phyloP scores from a whole-genome alignment of 2,888 invertebrate genomes.

The Luffia ferchaultella region DNA sequence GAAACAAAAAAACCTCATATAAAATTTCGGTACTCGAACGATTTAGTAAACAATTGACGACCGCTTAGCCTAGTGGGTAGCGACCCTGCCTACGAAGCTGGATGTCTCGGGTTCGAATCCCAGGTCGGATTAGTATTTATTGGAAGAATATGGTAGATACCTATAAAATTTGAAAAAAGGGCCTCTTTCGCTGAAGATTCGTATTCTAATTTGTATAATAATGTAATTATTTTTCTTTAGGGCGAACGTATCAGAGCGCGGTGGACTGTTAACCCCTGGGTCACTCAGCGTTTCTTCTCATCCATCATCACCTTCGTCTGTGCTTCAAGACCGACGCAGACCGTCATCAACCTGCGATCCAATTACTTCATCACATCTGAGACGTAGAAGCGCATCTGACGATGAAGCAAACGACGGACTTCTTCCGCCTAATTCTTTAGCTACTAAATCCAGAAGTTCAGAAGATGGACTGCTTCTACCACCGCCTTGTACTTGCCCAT shows the following conservation, averaged over 20 bases:
- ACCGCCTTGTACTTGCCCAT: conserved; percentile 83
- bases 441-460: conserved; percentile 50
- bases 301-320: conserved; percentile 57
- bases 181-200: too few species aligned
- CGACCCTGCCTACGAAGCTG: too few species aligned
- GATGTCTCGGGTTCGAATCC: too few species aligned
- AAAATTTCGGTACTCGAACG: too few species aligned
- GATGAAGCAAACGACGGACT: conserved; percentile 47
- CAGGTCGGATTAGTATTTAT: too few species aligned
- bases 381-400: conserved; percentile 51
- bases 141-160: too few species aligned
- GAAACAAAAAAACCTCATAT: too few species aligned
- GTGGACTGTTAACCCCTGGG: conserved; percentile 53
- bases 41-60: too few species aligned
- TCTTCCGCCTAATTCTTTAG: conserved; percentile 39
- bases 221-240: too few species aligned
- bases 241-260: conserved; percentile 46
- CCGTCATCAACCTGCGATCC: conserved; percentile 44
- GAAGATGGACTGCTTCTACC: conserved; percentile 68
- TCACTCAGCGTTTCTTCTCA: conserved; percentile 52
- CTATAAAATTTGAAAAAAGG: too few species aligned
- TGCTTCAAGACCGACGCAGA: conserved; percentile 44
- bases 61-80: too few species aligned
- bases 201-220: too few species aligned
- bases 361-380: conserved; percentile 27